Evolutionary conservation across 2,888 invertebrate genomes (phyloP).

Genomic region (Stictocephala bisonia): DNA sequence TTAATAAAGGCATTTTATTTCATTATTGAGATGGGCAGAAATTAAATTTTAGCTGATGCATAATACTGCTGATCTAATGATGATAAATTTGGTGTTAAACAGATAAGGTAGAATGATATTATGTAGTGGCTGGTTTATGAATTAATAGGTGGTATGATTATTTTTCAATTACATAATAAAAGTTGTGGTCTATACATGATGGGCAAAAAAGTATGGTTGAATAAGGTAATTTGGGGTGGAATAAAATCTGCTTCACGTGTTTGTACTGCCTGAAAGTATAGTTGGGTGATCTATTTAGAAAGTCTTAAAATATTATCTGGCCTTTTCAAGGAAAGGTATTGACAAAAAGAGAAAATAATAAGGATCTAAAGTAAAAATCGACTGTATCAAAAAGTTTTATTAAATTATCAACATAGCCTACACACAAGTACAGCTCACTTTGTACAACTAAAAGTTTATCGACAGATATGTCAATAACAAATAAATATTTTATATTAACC

Average conservation of each 20-base stretch:
- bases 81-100: no score
- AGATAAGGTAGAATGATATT: no score
- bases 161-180: no score
- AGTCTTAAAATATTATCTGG: background rate
- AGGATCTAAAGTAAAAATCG: background rate
- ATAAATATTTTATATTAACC: constrained; percentile 35
- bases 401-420: constrained; percentile 29
- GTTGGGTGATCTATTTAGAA: background rate
- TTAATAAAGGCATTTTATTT: no score
- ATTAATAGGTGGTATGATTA: no score
- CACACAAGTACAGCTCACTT: constrained; percentile 7
- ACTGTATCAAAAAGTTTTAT: constrained; percentile 18
- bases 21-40: no score
- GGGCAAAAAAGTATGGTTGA: no score
- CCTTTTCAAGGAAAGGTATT: background rate
- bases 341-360: background rate
- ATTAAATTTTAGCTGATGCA: no score
- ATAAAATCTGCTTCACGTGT: background rate
- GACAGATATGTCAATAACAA: constrained; percentile 25
- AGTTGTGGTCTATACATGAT: no score
- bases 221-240: no score
- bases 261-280: background rate
- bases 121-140: no score
- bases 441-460: constrained; percentile 26
- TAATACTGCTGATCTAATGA: no score